Conservation (phyloP, 2,113 vertebrate genomes). For the Ancistrus triradiatus region DNA sequence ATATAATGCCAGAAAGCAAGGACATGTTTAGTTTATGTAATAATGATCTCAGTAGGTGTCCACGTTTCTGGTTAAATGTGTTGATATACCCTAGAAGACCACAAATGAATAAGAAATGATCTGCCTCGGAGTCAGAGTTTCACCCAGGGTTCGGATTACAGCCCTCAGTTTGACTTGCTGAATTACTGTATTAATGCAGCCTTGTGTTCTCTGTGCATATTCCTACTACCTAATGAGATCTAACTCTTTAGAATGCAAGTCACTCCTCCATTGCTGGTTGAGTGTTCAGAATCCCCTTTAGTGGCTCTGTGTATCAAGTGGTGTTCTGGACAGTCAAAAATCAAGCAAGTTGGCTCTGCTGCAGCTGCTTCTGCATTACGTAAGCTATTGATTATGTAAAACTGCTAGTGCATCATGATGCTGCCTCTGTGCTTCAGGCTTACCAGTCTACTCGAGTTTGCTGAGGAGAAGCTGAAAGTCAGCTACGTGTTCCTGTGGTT, state of each 20-base stretch:
- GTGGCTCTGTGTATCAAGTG: background rate
- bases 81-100: no score
- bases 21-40: no score
- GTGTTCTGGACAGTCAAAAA: background rate
- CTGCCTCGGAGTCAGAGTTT: no score
- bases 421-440: conserved; percentile 71
- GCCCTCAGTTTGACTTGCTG: no score
- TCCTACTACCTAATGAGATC: background rate
- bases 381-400: conserved; percentile 59
- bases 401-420: conserved; percentile 42
- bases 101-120: no score
- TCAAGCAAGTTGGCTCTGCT: conserved; percentile 16
- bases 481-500: conserved; percentile 93
- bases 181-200: no score
- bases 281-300: background rate
- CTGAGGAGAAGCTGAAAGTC: conserved; percentile 95
- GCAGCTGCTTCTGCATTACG: conserved; percentile 53
- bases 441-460: conserved; percentile 87
- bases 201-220: background rate
- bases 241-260: background rate
- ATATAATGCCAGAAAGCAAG: no score
- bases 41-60: no score
- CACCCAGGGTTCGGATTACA: no score
- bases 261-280: no score
- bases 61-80: no score